Evolutionary conservation across 1,140 invertebrate species (phyloP), one percentile per base, ranked within the genome.

Genomic region (Papilio polytes): DNA sequence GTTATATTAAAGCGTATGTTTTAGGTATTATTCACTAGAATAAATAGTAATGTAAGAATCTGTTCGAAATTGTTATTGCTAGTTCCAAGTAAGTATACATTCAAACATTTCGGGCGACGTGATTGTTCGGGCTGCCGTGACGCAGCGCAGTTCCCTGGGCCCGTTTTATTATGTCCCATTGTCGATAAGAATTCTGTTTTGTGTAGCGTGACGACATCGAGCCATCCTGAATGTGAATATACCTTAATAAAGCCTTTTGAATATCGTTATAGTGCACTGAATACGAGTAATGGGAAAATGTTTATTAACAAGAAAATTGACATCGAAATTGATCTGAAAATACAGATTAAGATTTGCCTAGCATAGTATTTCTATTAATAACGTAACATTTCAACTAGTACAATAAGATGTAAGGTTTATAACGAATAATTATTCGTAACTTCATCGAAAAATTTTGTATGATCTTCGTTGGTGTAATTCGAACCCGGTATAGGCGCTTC

Each of bases 131-230:
- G 66, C 36, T 83, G 63, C 51, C 84, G 82, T 85, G 80, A 85
- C 79, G 56, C 56, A 46, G 81, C 70, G 80, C 82, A 81, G 84
- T 85, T 82, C 79, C 59, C 76, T 66, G 6, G 79, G 79, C 66
- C 81, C 80, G 79, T 82, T 85, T 80, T 81, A 80, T 83, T 85
- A 83, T 81, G 80, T 79, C 63, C 82, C 72, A 74, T 80, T 81
- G 80, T 83, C 80, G 82, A 83, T 83, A 80, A 80, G 63, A 83
- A 83, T 73, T 80, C 63, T 80, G 72, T 83, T 83, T 83, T 76
- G 74, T 56, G 74, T 78, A 41, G 79, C 82, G 82, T 83, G 82
- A 80, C 82, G 66, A 51, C 82, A 78, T 80, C 80, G 80, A 70
- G 20, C 22, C 18, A 46, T 53, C 20, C 44, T 76, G 48, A 76